Base-by-base conservation (phyloP, 2,888 invertebrate species). In the Perithous albicinctus region DNA sequence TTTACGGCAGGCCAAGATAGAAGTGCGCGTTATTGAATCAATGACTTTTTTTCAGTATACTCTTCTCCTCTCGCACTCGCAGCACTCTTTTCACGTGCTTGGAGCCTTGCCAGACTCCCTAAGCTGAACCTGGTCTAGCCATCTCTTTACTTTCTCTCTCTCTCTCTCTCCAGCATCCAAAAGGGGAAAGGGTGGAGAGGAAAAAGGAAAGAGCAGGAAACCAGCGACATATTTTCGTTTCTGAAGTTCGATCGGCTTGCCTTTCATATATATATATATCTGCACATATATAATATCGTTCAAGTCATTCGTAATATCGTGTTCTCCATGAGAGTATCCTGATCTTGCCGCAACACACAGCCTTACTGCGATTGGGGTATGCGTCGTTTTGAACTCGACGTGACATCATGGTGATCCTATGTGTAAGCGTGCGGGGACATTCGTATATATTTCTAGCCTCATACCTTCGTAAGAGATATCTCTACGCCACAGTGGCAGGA, bases 291-390 rank as follows among this genome's bases (percentile, higher is more conserved):
- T 73, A 67, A 73, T 63, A 76, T 73, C 77, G 61, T 77, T 73
- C 72, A 63, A 67, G 76, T 77, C 77, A 77, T 80, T 77, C 66
- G 72, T 80, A 80, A 80, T 73, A 80, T 80, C 76, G 77, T 64
- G 67, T 77, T 76, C 72, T 32, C 43, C 41, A 18, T 38, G 38
- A 29, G 61, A 54, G 74, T 67, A 69, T 35, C 38, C 43, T 72
- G 46, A 32, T 59, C 43, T 43, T 59, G 26, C 20, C n/a, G 12
- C n/a, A 8, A n/a, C 29, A 32, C 15, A 32, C 15, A 69, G 56
- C 48, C 48, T 12, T 48, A 10, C 67, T 35, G 61, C 76, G 76
- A 69, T 76, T 38, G 51, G 69, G 51, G 48, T 61, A 77, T 77
- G 61, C 59, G 41, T 70, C 56, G 77, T 32, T 26, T 18, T 8